Conservation (phyloP, 2,888 invertebrate genomes). For the Drosophila neoperkinsi region DNA sequence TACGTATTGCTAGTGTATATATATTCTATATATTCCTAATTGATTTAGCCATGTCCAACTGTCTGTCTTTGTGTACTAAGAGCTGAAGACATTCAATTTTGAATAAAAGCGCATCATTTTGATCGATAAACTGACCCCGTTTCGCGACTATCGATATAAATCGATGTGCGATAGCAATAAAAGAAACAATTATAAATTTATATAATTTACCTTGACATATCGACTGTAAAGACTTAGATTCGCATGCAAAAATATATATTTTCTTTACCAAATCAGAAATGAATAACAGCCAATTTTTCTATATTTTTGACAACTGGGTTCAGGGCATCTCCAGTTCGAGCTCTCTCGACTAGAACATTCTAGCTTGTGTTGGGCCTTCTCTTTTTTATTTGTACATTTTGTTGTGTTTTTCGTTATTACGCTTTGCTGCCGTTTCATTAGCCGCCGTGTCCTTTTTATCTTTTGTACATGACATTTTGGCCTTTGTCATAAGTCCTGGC, state of each 20-base stretch:
- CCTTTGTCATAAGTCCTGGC: slow-evolving; percentile 75
- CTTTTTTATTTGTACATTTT: neutral
- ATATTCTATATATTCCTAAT: neutral
- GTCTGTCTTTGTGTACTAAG: neutral
- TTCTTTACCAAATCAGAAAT: neutral
- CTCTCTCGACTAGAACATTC: neutral
- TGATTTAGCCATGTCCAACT: neutral
- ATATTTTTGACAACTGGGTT: neutral
- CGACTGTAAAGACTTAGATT: neutral
- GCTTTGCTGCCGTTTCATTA: slow-evolving; percentile 70
- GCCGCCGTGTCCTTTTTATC: slow-evolving; percentile 75
- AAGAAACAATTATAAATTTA: neutral
- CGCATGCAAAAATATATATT: neutral
- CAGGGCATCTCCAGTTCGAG: neutral
- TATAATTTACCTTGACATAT: neutral
- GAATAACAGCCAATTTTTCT: neutral
- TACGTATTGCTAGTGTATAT: too few relatives aligned
- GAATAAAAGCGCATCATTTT: neutral
- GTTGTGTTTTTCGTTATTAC: slow-evolving; percentile 33
- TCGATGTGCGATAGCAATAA: neutral
- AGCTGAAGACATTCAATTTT: neutral
- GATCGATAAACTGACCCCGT: neutral
- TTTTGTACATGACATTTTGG: slow-evolving; percentile 77
- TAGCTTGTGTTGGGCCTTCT: neutral
- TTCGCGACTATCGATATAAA: neutral